These are phyloP conservation scores for Graphium colonna DNA, from an alignment of 2,888 invertebrate species.

Conservation along the genomic window DNA sequence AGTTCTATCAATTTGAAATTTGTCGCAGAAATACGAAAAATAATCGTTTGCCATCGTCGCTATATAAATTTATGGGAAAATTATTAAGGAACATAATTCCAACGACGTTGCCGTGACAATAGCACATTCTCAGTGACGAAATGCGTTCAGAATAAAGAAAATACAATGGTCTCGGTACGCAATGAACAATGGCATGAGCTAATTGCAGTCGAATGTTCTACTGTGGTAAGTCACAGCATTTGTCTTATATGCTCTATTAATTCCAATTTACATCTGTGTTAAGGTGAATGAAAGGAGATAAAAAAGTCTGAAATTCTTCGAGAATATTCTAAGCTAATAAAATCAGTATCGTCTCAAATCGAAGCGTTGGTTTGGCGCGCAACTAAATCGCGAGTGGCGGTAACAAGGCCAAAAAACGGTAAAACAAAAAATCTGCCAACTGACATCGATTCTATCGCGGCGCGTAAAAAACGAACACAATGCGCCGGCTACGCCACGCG, in stretches of 20 bases:
- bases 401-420: constrained; percentile 77
- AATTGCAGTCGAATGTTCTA: constrained; percentile 11
- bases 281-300: no score
- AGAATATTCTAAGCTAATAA: no score
- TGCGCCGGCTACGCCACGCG: constrained; percentile 62
- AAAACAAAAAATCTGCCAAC: constrained; percentile 78
- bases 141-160: neutral
- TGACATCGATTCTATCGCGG: constrained; percentile 76
- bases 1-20: no score
- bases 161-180: neutral
- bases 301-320: no score
- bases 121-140: neutral
- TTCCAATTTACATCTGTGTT: no score
- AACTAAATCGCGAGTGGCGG: constrained; percentile 17
- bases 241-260: no score
- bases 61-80: no score
- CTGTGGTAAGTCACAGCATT: no score
- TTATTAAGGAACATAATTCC: no score
- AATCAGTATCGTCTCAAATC: neutral
- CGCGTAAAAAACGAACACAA: constrained; percentile 72
- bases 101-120: no score
- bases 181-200: constrained; percentile 12
- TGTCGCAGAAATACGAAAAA: no score
- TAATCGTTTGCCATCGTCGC: no score
- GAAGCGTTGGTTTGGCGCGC: constrained; percentile 8